Evolutionary conservation across 2,113 vertebrate species (phyloP), one percentile per base, ranked within the genome.

Genomic region (Chionis minor): DNA sequence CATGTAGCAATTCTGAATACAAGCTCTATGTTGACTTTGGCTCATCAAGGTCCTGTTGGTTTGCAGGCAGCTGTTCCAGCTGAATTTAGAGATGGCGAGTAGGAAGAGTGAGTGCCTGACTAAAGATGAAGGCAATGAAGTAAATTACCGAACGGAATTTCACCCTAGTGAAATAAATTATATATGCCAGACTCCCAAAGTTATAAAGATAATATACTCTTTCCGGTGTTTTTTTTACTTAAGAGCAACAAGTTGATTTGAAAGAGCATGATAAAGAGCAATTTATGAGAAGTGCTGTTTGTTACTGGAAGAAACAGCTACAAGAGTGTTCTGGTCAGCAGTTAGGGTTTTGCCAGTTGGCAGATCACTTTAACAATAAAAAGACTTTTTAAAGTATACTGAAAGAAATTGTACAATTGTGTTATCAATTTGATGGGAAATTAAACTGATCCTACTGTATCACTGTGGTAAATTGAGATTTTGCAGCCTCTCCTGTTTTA

Each of bases 191-290:
- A 71, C 88, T 96, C 87, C 54, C 12, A 63, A 49, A 23, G 12
- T 51, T 87, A 71, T 56, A 81, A 90, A 55, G 83, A 80, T 65
- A 71, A 71, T 54, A 27, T 88, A 44, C 94, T 94, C 24, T 95
- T 73, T 88, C 30, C 6, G n/a, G 32, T 72, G 88, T 88, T n/a
- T 77, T 95, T 88, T n/a, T 77, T 95, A 71, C 35, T 33, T 91
- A 80, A 92, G 42, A 65, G 71, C 55, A 56, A 56, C 47, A 95
- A 58, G 73, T 94, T 95, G 14, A 84, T 91, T 86, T 70, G 70
- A 93, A 94, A 73, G 32, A 88, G 28, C 18, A 8, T 45, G 16
- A 81, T 80, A 92, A 81, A 86, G 40, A 73, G 8, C 35, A 80
- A 81, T 58, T 88, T 69, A 52, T 85, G 49, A 55, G 30, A 92